Base-by-base conservation (phyloP, 1,140 invertebrate species). In the Hycleus cichorii region DNA sequence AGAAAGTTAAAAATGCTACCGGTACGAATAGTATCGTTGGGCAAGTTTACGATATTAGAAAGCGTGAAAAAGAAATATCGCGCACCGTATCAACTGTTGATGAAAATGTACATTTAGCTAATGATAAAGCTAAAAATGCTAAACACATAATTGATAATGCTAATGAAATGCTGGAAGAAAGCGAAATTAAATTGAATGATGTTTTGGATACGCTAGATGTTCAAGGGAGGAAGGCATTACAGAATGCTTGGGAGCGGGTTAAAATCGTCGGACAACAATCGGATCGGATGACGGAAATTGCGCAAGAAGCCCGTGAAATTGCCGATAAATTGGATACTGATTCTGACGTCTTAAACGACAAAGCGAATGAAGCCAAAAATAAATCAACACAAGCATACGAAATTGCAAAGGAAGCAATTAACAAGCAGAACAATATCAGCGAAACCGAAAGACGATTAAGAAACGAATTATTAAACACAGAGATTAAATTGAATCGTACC, bases 211-310 rank as follows among this genome's bases (percentile, higher is more conserved):
- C 88, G 63, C 77, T 96, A 18, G 85, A 89, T 50, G 85, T 83
- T 1, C 90, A 95, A 69, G 93, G 92, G 3, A 78, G 79, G 18
- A 79, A 80, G 24, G 91, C 92, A 0, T 74, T 96, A 43, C 74
- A 81, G 1, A 86, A 88, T 64, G 94, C 94, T 0, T 81, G 84
- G 68, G 84, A 89, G 64, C 84, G 90, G 42, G 91, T 93, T 0
- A 81, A 85, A 44, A 84, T 91, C 73, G 91, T 93, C 72, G 94
- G 93, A 4, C 87, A 93, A 62, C 90, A 95, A 69, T 95, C 91
- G 11, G 81, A 89, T 24, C 85, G 91, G 64, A 96, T 97, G 89
- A 93, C 93, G 1, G 80, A 85, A 10, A 90, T 96, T 45, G 92
- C 95, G 0, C 83, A 90, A 55, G 86, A 94, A 71, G 91, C 95